Evolutionary conservation across 2,888 invertebrate species (phyloP), one percentile per base, ranked within the genome.

Genomic region (Andricus curvator): DNA sequence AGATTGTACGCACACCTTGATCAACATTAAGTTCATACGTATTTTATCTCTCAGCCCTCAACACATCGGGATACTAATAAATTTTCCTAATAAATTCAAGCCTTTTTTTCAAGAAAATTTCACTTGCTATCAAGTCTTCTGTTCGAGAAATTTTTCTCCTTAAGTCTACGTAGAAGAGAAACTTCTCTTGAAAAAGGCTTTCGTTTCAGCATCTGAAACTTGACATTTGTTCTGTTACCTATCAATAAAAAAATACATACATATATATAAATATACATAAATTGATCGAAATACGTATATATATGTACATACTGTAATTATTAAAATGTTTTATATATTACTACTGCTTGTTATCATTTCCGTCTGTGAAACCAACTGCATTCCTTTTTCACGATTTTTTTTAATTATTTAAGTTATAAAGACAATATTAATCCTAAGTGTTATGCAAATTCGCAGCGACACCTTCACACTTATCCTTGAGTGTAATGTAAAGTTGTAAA

Each of bases 1-100:
- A 94, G 97, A 90, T 95, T 97, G 56, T 98, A 97, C 93, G 94
- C 95, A 64, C 96, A 98, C 93, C 94, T 98, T 78, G 98, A 99
- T 93, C 95, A 96, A 92, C 96, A 97, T 92, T 96, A 62, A 15
- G n/a, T 25, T 62, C 4, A 62, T 22, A 15, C 37, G 11, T 44
- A 17, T 77, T 64, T 64, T 22, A 60, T 22, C 8, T 25, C 11
- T 60, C 17, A 44, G 25, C 20, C 11, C 11, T 48, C 20, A 20
- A 22, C 22, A 51, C 41, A 29, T 56, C 37, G 17, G 1, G 4
- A 5, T 17, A 17, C 15, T 44, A 68, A 8, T 17, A 8, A 68
- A 68, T 29, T 29, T 29, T 29, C 4, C 22, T 64, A 64, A 29
- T 15, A 29, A 25, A 64, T 29, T 64, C 2, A 17, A 17, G 29